A percentile compares a stretch with the other conserved stretches of the same genome.
Conservation (phyloP, 1,140 invertebrate species). For the Diuraphis noxia region DNA sequence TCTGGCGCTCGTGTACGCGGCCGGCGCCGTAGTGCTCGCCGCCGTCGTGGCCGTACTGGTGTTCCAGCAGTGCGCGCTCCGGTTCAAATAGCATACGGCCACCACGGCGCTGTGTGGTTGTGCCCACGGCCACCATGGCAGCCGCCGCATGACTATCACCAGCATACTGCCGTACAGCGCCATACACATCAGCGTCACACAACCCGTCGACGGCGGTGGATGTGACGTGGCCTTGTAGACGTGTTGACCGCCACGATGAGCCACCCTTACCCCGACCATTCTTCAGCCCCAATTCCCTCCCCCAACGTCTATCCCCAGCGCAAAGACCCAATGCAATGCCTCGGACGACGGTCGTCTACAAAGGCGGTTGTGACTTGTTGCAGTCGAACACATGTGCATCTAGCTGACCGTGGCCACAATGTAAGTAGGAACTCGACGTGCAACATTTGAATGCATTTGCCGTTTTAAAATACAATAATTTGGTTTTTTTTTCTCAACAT, state of each 20-base stretch:
- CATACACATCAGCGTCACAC: conserved; percentile 40
- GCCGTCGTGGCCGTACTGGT: conserved; percentile 65
- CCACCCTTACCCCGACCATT: too few relatives aligned
- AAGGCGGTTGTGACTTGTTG: not conserved
- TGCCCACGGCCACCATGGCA: not conserved
- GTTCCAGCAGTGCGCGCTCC: conserved; percentile 65
- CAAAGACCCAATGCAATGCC: not conserved
- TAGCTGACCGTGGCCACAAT: too few relatives aligned
- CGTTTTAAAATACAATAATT: too few relatives aligned
- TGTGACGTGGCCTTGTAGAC: not conserved
- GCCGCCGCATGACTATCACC: conserved; percentile 32
- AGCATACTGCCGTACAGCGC: conserved; percentile 35
- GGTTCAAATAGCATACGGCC: conserved; percentile 46
- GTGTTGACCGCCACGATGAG: not conserved
- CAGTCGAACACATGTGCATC: not conserved
- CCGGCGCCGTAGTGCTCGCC: conserved; percentile 60
- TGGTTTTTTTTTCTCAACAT: too few relatives aligned
- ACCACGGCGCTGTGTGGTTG: not conserved
- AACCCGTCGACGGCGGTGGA: not conserved
- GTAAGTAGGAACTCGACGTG: too few relatives aligned
- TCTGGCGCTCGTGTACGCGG: conserved; percentile 64
- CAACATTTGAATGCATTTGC: too few relatives aligned
- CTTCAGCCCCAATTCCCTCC: too few relatives aligned
- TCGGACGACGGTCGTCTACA: too few relatives aligned
- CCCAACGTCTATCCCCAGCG: not conserved